Evolutionary conservation across 2,113 vertebrate genomes (phyloP).

Genomic region (Chionis minor): DNA sequence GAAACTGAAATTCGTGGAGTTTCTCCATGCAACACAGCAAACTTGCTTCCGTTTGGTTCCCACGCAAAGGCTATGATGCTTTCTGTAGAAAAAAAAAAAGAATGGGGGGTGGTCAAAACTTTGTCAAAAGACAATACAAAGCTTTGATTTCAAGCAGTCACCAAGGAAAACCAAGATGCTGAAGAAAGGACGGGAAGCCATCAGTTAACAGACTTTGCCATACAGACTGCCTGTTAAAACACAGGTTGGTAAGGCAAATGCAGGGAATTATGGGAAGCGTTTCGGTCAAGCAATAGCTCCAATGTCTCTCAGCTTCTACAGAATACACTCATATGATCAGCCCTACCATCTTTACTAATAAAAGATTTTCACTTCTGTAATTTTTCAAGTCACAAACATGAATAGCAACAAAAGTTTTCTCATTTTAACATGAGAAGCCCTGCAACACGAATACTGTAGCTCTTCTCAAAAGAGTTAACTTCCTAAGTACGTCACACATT

Average conservation of each 20-base stretch:
- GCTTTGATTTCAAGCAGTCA: not conserved
- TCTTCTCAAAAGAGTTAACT: not conserved
- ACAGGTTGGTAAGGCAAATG: not conserved
- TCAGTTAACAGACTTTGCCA: not conserved
- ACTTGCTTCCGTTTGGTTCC: constrained; percentile 98
- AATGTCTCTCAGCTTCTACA: not conserved
- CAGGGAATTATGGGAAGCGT: not conserved
- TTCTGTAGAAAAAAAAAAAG: constrained; percentile 71
- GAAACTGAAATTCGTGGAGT: constrained; percentile 90
- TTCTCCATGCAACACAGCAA: constrained; percentile 96
- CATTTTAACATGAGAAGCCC: not conserved
- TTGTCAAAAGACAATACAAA: not conserved
- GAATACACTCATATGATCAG: not conserved
- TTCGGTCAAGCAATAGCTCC: not conserved
- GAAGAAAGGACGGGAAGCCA: not conserved
- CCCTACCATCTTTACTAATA: not conserved
- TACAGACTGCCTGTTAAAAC: not conserved
- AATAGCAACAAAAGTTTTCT: not conserved
- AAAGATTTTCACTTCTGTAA: not conserved
- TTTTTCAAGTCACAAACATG: not conserved
- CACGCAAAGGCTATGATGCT: constrained; percentile 97
- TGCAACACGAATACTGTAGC: not conserved
- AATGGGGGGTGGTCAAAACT: not conserved
- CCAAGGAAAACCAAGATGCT: not conserved
- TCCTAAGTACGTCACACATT: not conserved